Evolutionary conservation across 2,888 invertebrate genomes (phyloP), one percentile per base, ranked within the genome.

Genomic region (Lasioglossum figueresi): DNA sequence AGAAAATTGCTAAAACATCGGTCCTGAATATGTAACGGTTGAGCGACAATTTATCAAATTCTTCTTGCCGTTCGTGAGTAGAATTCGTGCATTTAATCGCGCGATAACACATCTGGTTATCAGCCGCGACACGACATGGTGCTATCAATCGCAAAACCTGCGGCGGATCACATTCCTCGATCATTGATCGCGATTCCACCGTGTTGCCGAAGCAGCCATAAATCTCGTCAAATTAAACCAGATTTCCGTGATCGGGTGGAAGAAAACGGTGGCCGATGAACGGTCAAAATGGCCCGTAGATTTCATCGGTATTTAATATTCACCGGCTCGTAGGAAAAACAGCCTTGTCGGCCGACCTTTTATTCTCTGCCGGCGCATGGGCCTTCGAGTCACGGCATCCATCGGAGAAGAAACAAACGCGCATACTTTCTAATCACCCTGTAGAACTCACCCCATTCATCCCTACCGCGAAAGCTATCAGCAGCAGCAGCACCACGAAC

Each of bases 391-490:
- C 75, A 68, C 68, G 75, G 63, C 52, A 73, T 23, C n/a, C 66
- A 68, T 48, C 52, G n/a, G n/a, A 52, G 43, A 48, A 52, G 70
- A 80, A 80, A 80, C 68, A 34, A 70, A 75, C 68, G 68, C 23
- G 27, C 72, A 76, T 82, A 86, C 83, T 91, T 91, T 91, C 88
- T 88, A 92, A 89, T 91, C 90, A 88, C 76, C 76, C 84, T 72
- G 83, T 82, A 82, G 81, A 79, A 71, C 81, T 68, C 63, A 34
- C 48, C 72, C 75, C 80, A 72, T 74, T 80, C 81, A 79, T 79
- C 72, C 59, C 71, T 71, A 48, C 40, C 45, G 59, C 59, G 73
- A 84, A 79, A 73, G 76, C 80, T 81, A 85, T 82, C 86, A 77
- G 70, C 37, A 56, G 72, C 63, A 63, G 66, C 37, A 76, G 71